Evolutionary conservation across 2,797 vertebrate genomes (phyloP).

Genomic region (Uromys caudimaculatus): DNA sequence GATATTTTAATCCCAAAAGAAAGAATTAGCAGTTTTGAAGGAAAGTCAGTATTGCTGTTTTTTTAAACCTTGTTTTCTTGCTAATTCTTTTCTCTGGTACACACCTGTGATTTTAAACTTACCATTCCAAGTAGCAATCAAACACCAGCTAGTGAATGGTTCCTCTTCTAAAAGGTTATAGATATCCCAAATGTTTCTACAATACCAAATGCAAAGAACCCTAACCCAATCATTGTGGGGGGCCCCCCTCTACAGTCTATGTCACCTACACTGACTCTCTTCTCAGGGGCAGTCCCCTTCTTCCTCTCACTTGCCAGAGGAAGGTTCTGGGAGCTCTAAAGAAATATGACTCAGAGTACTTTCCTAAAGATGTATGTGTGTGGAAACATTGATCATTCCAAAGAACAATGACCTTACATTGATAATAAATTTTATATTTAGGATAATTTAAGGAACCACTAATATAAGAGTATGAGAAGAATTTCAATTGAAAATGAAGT

Average conservation of each 20-base stretch:
- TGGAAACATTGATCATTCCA: conserved; percentile 9
- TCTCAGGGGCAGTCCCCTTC: conserved; percentile 4
- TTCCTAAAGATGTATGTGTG: background rate
- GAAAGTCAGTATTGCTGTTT: conserved; percentile 6
- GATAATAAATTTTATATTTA: conserved; percentile 42
- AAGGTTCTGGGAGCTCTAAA: conserved; percentile 22
- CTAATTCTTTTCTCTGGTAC: background rate
- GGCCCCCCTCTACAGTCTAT: background rate
- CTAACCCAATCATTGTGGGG: background rate
- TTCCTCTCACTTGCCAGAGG: background rate
- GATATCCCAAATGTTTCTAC: conserved; percentile 10
- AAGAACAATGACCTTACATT: background rate
- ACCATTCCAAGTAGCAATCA: conserved; percentile 65
- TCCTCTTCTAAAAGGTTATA: conserved; percentile 11
- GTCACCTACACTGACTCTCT: background rate
- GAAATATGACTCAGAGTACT: background rate
- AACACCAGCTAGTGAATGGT: conserved; percentile 50
- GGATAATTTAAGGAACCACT: conserved; percentile 12
- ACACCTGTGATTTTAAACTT: conserved; percentile 23
- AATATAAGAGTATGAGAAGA: background rate
- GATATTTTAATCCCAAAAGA: conserved; percentile 8
- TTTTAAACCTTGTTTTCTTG: background rate
- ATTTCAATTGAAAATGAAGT: conserved; percentile 41
- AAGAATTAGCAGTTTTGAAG: conserved; percentile 29
- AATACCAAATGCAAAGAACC: conserved; percentile 27